Evolutionary conservation across 2,797 vertebrate species (phyloP).

Genomic region (Cynopterus sphinx): DNA sequence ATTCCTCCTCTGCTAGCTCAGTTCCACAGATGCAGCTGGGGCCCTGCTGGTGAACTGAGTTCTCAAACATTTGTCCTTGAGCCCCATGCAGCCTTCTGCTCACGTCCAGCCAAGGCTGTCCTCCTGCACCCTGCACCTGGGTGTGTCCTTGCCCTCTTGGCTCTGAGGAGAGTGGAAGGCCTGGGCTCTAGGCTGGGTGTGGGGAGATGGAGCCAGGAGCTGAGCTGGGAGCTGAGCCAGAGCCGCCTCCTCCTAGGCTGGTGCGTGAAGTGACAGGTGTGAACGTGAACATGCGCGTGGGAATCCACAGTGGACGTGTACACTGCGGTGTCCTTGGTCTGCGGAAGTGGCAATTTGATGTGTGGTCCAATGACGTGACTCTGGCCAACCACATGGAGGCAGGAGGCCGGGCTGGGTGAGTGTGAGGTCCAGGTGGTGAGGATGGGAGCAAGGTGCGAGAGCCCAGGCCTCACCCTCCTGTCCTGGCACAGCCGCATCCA

Average conservation of each 20-base stretch:
- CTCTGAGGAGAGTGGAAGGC: neutral
- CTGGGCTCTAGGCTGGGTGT: neutral
- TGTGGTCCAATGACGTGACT: slow-evolving; percentile 98
- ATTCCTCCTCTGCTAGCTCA: neutral
- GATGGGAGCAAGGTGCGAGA: neutral
- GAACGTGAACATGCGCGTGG: slow-evolving; percentile 99
- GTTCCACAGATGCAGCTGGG: neutral
- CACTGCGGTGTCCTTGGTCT: slow-evolving; percentile 97
- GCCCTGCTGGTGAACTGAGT: neutral
- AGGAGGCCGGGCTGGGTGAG: slow-evolving; percentile 95
- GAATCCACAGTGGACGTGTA: slow-evolving; percentile 97
- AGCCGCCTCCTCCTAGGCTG: slow-evolving; percentile 85
- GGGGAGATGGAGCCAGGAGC: neutral
- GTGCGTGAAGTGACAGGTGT: slow-evolving; percentile 97
- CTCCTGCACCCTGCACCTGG: neutral
- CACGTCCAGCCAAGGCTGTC: neutral
- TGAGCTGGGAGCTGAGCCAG: slow-evolving; percentile 38
- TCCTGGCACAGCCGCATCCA: slow-evolving; percentile 90
- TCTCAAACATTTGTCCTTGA: neutral
- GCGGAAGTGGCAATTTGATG: slow-evolving; percentile 98
- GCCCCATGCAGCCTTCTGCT: neutral
- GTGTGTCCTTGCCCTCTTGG: neutral
- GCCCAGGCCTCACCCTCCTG: neutral
- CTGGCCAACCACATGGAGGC: slow-evolving; percentile 98
- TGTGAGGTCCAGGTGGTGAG: neutral